phyloP scores from a whole-genome alignment of 2,888 invertebrate genomes.

The Tanypteryx hageni region DNA sequence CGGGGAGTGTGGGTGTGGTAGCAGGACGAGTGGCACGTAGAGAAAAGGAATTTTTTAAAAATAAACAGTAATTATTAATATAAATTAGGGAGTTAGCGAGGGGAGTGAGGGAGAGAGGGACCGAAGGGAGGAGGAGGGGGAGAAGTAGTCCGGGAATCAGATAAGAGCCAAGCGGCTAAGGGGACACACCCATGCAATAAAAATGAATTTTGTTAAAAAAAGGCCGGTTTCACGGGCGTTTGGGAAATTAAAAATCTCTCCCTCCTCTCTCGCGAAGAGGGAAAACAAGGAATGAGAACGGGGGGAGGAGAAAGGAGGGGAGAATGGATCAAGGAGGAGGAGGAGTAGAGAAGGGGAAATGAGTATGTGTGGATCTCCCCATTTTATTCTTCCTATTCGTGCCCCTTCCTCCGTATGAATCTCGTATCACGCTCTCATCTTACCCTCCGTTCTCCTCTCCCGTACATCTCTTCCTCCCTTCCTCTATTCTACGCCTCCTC shows the following conservation, averaged over 20 bases:
- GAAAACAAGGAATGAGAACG: neutral
- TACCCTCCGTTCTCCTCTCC: neutral
- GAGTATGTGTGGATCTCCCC: neutral
- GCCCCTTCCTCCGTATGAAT: neutral
- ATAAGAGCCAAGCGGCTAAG: neutral
- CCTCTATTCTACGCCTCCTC: neutral
- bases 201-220: slow-evolving; percentile 55
- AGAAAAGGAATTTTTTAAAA: slow-evolving; percentile 35
- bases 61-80: slow-evolving; percentile 63
- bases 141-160: neutral
- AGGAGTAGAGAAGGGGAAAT: too few relatives aligned
- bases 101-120: neutral
- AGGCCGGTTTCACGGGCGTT: slow-evolving; percentile 29
- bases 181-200: slow-evolving; percentile 58
- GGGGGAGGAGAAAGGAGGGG: slow-evolving; percentile 11
- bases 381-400: neutral
- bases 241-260: slow-evolving; percentile 60
- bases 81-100: slow-evolving; percentile 36
- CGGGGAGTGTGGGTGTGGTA: neutral
- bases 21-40: neutral
- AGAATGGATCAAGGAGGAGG: neutral
- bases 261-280: slow-evolving; percentile 1
- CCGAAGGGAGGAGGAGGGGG: neutral
- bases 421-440: neutral
- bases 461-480: neutral